Percentiles rank a stretch among this genome's conserved stretches.
Conservation (phyloP, 2,888 invertebrate genomes). For the Dolomedes plantarius region DNA sequence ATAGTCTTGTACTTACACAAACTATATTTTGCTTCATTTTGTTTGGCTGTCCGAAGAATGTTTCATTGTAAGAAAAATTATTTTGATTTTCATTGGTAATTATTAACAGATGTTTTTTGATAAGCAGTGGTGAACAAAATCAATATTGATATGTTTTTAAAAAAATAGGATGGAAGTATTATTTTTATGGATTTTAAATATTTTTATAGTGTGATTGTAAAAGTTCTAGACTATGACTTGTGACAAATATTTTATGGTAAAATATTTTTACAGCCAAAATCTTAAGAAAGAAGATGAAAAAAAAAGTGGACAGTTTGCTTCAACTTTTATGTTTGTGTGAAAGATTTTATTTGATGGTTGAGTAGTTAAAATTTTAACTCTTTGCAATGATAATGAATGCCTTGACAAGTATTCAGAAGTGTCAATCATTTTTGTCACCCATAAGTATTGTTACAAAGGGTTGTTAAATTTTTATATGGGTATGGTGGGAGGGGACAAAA, state of each 20-base stretch:
- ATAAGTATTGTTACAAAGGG: too few species aligned
- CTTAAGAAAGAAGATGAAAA: neutral
- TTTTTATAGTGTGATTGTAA: neutral
- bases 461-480: too few species aligned
- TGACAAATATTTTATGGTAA: neutral
- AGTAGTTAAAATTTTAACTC: too few species aligned
- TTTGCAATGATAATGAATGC: too few species aligned
- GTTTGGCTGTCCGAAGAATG: neutral
- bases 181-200: conserved; percentile 14
- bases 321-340: neutral
- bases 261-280: neutral
- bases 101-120: too few species aligned
- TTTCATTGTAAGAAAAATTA: neutral
- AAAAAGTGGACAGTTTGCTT: neutral
- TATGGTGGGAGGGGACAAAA: too few species aligned
- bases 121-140: neutral
- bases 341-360: neutral
- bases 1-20: neutral
- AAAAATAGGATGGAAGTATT: neutral
- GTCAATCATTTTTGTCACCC: too few species aligned
- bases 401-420: too few species aligned
- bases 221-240: neutral
- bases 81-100: neutral
- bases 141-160: neutral
- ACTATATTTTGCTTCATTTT: neutral